Base-by-base conservation (phyloP, 2,113 vertebrate species). In the Phalacrocorax carbo region DNA sequence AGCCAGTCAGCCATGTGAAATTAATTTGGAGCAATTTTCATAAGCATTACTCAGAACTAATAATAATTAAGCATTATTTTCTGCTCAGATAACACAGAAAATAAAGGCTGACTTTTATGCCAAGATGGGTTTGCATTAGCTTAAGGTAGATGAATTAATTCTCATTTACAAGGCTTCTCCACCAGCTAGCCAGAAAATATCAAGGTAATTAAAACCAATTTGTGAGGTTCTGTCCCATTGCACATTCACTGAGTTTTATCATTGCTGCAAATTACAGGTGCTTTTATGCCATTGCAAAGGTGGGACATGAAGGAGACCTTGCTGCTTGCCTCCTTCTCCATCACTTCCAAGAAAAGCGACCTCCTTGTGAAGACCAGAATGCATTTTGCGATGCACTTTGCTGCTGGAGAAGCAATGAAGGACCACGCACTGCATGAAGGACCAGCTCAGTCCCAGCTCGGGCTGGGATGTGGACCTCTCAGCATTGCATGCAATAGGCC, bases 21-120 rank as follows among this genome's bases (percentile, higher is more conserved):
- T 97, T 96, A 96, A 97, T 97, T 96, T 95, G 94, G 93, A 97
- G 87, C 94, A 96, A 97, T 97, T 97, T 97, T 95, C 96, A 97
- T 90, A 95, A 96, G 94, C 96, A 94, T 97, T 97, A 96, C 96
- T 97, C 96, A 91, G 95, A 93, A 95, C 91, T 97, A 97, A 96
- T 96, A 97, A 97, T 97, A 97, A 97, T 97, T 97, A 96, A 97
- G 93, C 96, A 95, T 97, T 95, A 97, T 97, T 97, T 97, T 97
- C 97, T 96, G 95, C 94, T 97, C 94, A 97, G 96, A 97, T 97
- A 94, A 96, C 94, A 97, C 89, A 93, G 89, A 96, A 96, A 96
- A 95, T 97, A 94, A 97, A 96, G 96, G 51, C 95, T 93, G 95
- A 95, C 94, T 97, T 94, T 95, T 97, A 94, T 97, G 96, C 95